Evolutionary conservation across 1,140 invertebrate genomes (phyloP).

Genomic region (Hormaphis cornu): DNA sequence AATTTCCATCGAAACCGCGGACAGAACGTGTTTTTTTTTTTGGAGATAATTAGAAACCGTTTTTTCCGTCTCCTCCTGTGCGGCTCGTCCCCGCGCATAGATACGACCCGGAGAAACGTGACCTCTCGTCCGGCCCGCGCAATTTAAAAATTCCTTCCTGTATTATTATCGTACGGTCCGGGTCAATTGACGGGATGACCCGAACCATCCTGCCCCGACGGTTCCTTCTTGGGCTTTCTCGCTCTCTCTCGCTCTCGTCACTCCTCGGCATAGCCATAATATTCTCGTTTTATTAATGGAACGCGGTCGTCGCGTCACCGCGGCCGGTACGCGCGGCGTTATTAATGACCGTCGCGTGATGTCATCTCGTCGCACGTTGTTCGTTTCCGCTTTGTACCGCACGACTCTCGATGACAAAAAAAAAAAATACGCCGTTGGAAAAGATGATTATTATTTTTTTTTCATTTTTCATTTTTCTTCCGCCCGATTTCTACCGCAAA

Average conservation of each 20-base stretch:
- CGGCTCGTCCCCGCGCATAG: not conserved
- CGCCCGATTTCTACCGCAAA: too few relatives aligned
- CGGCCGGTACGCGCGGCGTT: not conserved
- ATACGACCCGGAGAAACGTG: too few relatives aligned
- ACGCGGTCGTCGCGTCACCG: not conserved
- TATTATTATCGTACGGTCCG: not conserved
- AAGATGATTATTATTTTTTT: too few relatives aligned
- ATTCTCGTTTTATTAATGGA: slow-evolving; percentile 22
- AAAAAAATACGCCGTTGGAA: not conserved
- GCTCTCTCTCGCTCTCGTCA: not conserved
- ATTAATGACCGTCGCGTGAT: slow-evolving; percentile 26
- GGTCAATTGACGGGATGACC: slow-evolving; percentile 27
- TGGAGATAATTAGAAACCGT: too few relatives aligned
- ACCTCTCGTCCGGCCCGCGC: slow-evolving; percentile 8
- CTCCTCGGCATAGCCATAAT: not conserved
- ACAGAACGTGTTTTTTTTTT: too few relatives aligned
- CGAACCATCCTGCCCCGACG: not conserved
- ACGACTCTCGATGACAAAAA: not conserved
- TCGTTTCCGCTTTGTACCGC: slow-evolving; percentile 3
- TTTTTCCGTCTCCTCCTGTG: too few relatives aligned
- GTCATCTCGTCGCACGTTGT: slow-evolving; percentile 23
- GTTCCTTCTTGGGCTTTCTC: not conserved
- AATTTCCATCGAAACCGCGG: too few relatives aligned
- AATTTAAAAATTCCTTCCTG: slow-evolving; percentile 31
- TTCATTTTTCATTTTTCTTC: too few relatives aligned